Conservation (phyloP, 2,113 vertebrate genomes). For the Camelus bactrianus region DNA sequence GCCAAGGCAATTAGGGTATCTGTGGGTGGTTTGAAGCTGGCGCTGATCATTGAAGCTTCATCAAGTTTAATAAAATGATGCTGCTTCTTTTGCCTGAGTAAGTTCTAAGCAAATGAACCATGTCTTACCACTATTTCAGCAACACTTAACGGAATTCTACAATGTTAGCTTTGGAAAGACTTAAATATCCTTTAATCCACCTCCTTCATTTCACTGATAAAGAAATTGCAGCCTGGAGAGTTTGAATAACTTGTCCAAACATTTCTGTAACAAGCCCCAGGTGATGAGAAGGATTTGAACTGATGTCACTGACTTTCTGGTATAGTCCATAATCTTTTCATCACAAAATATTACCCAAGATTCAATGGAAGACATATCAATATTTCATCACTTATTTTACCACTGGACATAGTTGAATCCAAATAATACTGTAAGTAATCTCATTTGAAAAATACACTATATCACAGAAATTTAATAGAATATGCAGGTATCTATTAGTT, state of each 20-base stretch:
- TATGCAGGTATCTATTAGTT: background rate
- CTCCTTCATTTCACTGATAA: constrained; percentile 10
- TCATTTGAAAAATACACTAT: background rate
- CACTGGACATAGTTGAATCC: background rate
- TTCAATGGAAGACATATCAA: background rate
- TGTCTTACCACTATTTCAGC: constrained; percentile 38
- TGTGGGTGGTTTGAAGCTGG: constrained; percentile 80
- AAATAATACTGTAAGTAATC: background rate
- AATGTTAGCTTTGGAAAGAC: background rate
- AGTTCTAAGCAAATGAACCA: constrained; percentile 75
- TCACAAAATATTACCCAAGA: background rate
- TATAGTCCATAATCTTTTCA: background rate
- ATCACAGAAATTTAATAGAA: background rate
- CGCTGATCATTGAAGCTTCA: constrained; percentile 74
- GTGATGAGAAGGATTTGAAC: background rate
- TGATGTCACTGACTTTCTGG: background rate
- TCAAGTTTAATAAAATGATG: constrained; percentile 77
- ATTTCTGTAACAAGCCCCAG: background rate
- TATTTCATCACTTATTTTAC: background rate
- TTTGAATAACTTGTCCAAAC: constrained; percentile 7
- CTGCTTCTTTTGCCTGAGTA: constrained; percentile 68
- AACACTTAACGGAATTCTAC: background rate
- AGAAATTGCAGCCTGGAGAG: background rate
- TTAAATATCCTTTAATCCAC: background rate
- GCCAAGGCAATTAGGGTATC: constrained; percentile 83